Evolutionary conservation across 2,797 vertebrate genomes (phyloP), one percentile per base, ranked within the genome.

Genomic region (Fratercula arctica): DNA sequence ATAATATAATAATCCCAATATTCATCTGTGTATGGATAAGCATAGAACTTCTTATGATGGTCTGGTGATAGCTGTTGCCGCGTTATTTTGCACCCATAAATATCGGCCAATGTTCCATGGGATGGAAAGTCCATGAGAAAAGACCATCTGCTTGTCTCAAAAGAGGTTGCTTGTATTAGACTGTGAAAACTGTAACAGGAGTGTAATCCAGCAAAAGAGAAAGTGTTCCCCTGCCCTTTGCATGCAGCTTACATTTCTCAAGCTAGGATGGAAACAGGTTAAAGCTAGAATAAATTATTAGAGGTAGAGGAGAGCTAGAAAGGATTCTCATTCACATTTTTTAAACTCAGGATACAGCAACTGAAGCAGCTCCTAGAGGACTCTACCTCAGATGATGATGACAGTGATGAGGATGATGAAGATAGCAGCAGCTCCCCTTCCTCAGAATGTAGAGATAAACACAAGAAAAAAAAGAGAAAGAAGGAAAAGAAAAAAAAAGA

Each of bases 341-440:
- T 91, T 95, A 76, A 33, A 86, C 96, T 57, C 93, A 99, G 99
- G 98, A 99, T 99, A 97, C 98, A 99, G 97, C 99, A 99, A 94
- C 97, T 99, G 73, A 99, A 99, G 96, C 98, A 99, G 96, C 98
- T 99, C 64, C 98, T 99, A 48, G 99, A 99, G 91, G 99, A 99
- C 96, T 99, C 99, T 87, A 99, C 99, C 88, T 99, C 99, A 39
- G 98, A 98, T 21, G 97, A 98, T 18, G 96, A 90, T 11, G 98
- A 91, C 56, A 96, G 96, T 25, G 90, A 88, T 70, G 86, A 92
- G 9, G 67, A 98, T 25, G 97, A 97, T 11, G 95, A 91, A 23
- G 98, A 98, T 90, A 97, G 98, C 41, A 98, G 98, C 90, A 98
- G 98, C 89, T 95, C 96, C 61, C 98, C 97, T 88, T 98, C 98